These are phyloP conservation scores for Acrobasis consociella DNA, from an alignment of 2,888 invertebrate genomes.

Conservation along the genomic window DNA sequence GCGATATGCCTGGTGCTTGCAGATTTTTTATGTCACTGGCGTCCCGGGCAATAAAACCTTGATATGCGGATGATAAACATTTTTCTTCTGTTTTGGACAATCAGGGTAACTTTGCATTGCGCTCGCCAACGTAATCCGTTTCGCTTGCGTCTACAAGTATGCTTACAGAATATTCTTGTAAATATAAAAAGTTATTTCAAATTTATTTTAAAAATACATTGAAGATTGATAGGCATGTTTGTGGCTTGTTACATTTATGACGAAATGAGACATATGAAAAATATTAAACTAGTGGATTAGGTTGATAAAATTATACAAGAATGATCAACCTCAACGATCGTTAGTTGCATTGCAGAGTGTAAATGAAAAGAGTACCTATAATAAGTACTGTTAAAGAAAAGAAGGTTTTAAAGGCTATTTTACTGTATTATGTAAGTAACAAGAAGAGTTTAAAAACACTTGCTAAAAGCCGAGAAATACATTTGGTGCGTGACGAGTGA, in stretches of 20 bases:
- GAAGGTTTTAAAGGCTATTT: too few species aligned
- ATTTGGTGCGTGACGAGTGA: constrained; percentile 8
- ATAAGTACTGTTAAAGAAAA: too few species aligned
- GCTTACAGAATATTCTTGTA: background rate
- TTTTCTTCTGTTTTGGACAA: constrained; percentile 27
- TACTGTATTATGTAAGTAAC: too few species aligned
- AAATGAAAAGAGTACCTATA: too few species aligned
- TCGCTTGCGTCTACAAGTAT: background rate
- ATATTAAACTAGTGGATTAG: too few species aligned
- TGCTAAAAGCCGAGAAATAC: background rate
- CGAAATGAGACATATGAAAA: too few species aligned
- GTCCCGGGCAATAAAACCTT: constrained; percentile 36
- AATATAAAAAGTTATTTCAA: background rate
- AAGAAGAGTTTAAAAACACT: too few species aligned
- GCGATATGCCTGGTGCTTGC: constrained; percentile 39
- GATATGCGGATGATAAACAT: constrained; percentile 35
- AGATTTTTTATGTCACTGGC: constrained; percentile 40
- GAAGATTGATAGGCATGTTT: too few species aligned
- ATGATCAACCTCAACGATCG: too few species aligned
- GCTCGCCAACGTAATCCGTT: background rate
- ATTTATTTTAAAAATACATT: background rate
- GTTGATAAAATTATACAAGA: too few species aligned
- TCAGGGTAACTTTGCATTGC: constrained; percentile 7
- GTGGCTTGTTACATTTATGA: too few species aligned
- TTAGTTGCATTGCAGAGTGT: too few species aligned